phyloP scores from a whole-genome alignment of 2,797 vertebrate species.

The Danio aesculapii region DNA sequence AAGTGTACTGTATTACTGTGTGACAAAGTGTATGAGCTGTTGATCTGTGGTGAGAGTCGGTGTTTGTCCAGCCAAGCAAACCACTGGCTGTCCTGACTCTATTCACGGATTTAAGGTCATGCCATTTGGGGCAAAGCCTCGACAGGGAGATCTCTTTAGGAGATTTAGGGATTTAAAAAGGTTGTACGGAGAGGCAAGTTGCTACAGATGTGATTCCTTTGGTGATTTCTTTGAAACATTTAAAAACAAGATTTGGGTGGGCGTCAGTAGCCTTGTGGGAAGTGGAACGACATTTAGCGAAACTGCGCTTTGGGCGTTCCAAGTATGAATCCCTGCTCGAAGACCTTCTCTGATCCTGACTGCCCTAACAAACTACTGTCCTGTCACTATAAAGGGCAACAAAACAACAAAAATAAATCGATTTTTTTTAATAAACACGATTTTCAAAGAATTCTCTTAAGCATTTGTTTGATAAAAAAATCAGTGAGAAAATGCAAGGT shows the following conservation, averaged over 20 bases:
- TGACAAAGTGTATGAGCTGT: not conserved
- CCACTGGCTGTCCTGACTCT: not conserved
- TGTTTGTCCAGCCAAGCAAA: not conserved
- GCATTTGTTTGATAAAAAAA: no score
- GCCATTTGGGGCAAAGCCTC: constrained; percentile 17
- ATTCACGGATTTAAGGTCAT: constrained; percentile 17
- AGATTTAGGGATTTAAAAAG: constrained; percentile 17
- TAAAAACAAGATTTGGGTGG: not conserved
- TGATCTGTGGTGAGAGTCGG: not conserved
- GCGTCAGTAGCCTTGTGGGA: no score
- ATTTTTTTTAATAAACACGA: no score
- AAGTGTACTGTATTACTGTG: not conserved
- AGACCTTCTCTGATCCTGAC: no score
- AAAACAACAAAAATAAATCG: no score
- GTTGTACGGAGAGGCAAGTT: not conserved
- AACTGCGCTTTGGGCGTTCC: no score
- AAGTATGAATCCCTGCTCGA: no score
- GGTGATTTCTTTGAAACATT: not conserved
- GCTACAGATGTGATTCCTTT: not conserved
- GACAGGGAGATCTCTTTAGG: constrained; percentile 3
- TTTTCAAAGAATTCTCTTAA: no score
- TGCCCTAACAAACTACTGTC: no score
- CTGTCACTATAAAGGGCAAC: no score
- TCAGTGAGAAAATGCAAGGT: no score
- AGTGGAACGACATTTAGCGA: no score